Evolutionary conservation across 2,113 vertebrate genomes (phyloP).

Genomic region (Carassius gibelio): DNA sequence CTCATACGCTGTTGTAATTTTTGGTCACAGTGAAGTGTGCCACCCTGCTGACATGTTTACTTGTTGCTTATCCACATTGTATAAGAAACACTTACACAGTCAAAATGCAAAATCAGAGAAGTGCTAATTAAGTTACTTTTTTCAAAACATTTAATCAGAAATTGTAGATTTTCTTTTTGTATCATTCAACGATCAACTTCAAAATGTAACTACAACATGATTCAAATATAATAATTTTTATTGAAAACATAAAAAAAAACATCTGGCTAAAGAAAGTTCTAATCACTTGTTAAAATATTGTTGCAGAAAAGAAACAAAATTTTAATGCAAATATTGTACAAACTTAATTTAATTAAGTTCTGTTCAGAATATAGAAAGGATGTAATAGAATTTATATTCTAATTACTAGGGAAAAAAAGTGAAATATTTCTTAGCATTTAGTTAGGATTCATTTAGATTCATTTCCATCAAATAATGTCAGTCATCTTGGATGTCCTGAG

Average conservation of each 20-base stretch:
- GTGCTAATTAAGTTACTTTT: background rate
- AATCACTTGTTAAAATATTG: background rate
- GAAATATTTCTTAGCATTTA: no score
- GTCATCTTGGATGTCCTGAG: background rate
- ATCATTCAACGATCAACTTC: background rate
- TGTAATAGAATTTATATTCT: no score
- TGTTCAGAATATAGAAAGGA: no score
- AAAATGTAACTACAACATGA: background rate
- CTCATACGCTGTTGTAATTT: background rate
- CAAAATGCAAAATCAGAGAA: background rate
- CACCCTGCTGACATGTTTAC: background rate
- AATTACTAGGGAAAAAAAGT: no score
- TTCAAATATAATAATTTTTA: background rate
- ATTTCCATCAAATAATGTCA: background rate
- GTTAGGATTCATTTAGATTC: no score
- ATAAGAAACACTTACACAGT: background rate
- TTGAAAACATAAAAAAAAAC: no score
- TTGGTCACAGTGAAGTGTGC: background rate
- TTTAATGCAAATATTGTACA: background rate
- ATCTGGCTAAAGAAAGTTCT: no score
- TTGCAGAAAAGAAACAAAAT: no score
- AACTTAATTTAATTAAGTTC: background rate
- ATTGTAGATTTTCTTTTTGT: no score
- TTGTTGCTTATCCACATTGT: background rate
- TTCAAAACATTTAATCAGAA: no score